Percentiles rank a stretch among this genome's conserved stretches.
Evolutionary conservation across 1,140 invertebrate species (phyloP).

Genomic region (Macrocentrus cingulum): DNA sequence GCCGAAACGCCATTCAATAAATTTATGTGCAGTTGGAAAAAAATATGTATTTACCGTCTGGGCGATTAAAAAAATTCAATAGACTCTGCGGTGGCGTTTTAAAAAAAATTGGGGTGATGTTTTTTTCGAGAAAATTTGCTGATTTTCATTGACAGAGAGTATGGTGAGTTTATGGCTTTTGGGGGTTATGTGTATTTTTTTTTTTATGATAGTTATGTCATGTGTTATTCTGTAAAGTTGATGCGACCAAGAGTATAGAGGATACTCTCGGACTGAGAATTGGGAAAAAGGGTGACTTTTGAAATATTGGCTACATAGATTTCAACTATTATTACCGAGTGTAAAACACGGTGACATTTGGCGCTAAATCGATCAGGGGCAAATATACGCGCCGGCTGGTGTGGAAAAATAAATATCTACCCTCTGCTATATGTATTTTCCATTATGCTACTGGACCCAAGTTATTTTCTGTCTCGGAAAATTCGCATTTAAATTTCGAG

Average conservation of each 20-base stretch:
- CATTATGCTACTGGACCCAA: not conserved
- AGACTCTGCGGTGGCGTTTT: too few species aligned
- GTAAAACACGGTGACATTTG: conserved; percentile 59
- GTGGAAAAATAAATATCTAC: conserved; percentile 33
- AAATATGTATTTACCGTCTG: too few species aligned
- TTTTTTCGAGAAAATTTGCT: conserved; percentile 9
- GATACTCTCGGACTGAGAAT: not conserved
- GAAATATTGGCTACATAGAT: conserved; percentile 58
- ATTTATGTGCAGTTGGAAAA: too few species aligned
- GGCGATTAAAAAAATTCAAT: too few species aligned
- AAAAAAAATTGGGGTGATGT: too few species aligned
- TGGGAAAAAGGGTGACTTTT: conserved; percentile 30
- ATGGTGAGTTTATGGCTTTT: not conserved
- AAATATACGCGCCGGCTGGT: conserved; percentile 25
- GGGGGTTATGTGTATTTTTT: too few species aligned
- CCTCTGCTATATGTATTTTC: not conserved
- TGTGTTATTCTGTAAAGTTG: too few species aligned
- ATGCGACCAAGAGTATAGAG: conserved; percentile 2
- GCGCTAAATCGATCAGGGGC: conserved; percentile 54
- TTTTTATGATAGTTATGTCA: too few species aligned
- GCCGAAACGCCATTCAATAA: too few species aligned
- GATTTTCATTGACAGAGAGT: conserved; percentile 13
- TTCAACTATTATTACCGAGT: conserved; percentile 58
- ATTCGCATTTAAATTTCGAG: too few species aligned
- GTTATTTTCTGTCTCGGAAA: not conserved